Evolutionary conservation across 2,888 invertebrate genomes (phyloP).

Genomic region (Sarcophaga carnaria): DNA sequence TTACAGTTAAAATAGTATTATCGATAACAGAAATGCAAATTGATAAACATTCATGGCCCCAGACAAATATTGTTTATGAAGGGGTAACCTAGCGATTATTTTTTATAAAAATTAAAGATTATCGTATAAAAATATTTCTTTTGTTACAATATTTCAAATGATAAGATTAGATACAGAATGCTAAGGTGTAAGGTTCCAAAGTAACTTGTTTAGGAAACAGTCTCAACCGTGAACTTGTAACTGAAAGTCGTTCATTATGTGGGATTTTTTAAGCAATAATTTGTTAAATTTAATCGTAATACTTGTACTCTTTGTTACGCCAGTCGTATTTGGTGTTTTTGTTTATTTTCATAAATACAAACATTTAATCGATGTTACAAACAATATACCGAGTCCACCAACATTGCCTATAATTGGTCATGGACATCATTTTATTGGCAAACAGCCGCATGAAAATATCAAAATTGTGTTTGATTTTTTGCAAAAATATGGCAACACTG

Average conservation of each 20-base stretch:
- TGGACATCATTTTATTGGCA: conserved; percentile 82
- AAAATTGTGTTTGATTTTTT: conserved; percentile 79
- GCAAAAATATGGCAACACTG: conserved; percentile 73
- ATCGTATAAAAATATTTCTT: too few species aligned
- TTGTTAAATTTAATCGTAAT: background rate
- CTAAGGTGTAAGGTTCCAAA: background rate
- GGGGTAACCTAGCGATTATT: too few species aligned
- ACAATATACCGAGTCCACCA: conserved; percentile 78
- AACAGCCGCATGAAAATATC: conserved; percentile 79
- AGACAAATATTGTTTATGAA: too few species aligned
- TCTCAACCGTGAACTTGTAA: background rate
- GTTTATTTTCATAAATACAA: conserved; percentile 76
- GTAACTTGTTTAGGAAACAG: background rate
- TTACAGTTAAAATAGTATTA: too few species aligned
- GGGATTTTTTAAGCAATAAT: background rate
- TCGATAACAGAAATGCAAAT: too few species aligned
- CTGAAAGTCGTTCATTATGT: background rate
- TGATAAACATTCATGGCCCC: too few species aligned
- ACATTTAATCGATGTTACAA: conserved; percentile 74
- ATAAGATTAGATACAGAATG: background rate
- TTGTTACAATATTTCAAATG: background rate
- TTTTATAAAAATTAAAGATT: too few species aligned
- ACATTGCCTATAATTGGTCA: conserved; percentile 83
- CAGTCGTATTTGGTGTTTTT: conserved; percentile 48
- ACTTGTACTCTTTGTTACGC: background rate